Evolutionary conservation across 1,140 invertebrate genomes (phyloP).

Genomic region (Megalopta genalis): DNA sequence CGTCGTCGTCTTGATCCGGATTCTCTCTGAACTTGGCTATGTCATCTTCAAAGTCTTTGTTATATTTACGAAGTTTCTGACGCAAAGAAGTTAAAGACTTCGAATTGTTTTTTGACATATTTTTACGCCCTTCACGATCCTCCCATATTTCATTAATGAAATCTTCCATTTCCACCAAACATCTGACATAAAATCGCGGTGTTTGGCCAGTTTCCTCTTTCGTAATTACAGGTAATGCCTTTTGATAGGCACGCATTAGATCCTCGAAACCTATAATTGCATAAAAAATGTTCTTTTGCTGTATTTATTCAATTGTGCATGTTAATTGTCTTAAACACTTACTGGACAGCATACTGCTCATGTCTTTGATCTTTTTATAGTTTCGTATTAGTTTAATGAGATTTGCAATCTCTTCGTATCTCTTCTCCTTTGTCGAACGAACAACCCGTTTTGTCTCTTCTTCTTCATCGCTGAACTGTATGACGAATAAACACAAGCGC

Average conservation of each 20-base stretch:
- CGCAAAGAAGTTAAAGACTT: slow-evolving; percentile 96
- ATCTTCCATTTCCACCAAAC: slow-evolving; percentile 96
- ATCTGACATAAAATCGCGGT: slow-evolving; percentile 94
- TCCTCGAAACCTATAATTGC: slow-evolving; percentile 91
- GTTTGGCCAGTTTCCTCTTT: slow-evolving; percentile 96
- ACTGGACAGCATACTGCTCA: slow-evolving; percentile 95
- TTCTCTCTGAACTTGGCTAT: slow-evolving; percentile 93
- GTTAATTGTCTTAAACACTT: slow-evolving; percentile 68
- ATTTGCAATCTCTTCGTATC: slow-evolving; percentile 96
- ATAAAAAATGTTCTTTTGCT: slow-evolving; percentile 14
- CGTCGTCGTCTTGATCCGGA: slow-evolving; percentile 92
- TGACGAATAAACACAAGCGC: slow-evolving; percentile 54
- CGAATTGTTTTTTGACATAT: slow-evolving; percentile 93
- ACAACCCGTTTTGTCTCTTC: slow-evolving; percentile 98
- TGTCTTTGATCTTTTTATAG: slow-evolving; percentile 99
- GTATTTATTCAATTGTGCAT: neutral
- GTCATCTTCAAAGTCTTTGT: slow-evolving; percentile 96
- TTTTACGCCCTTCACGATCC: slow-evolving; percentile 90
- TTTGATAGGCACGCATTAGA: slow-evolving; percentile 92
- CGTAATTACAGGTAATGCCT: slow-evolving; percentile 93
- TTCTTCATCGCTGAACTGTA: slow-evolving; percentile 97
- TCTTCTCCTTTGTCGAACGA: slow-evolving; percentile 98
- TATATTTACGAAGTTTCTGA: slow-evolving; percentile 97
- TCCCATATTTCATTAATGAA: slow-evolving; percentile 96
- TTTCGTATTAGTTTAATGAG: slow-evolving; percentile 96